Evolutionary conservation across 2,888 invertebrate genomes (phyloP).

Genomic region (Elmis aenea): DNA sequence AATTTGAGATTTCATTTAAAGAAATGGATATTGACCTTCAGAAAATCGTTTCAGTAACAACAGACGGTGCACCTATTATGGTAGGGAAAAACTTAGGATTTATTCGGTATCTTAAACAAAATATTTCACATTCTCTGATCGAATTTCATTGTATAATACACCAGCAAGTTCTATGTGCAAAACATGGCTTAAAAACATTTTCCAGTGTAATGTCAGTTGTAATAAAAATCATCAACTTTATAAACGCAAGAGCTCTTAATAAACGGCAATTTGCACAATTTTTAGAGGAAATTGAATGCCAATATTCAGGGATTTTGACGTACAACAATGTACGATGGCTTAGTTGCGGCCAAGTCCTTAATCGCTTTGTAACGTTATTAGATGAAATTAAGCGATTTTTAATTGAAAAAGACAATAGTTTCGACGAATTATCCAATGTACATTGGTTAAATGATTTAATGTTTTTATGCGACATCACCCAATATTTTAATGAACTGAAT

Average conservation of each 20-base stretch:
- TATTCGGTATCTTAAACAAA: conserved; percentile 5
- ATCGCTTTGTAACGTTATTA: conserved; percentile 5
- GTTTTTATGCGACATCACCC: conserved; percentile 9
- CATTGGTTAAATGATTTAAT: conserved; percentile 11
- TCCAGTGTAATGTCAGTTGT: conserved; percentile 15
- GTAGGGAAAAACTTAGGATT: conserved; percentile 11
- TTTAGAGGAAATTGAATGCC: conserved; percentile 1
- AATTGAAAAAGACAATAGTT: conserved; percentile 5
- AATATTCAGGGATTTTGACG: conserved; percentile 4
- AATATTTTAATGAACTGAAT: conserved; percentile 6
- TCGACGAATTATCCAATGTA: too few relatives aligned
- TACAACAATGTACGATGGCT: conserved; percentile 8
- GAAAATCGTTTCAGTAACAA: conserved; percentile 6
- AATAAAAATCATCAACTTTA: conserved; percentile 18
- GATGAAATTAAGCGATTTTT: conserved; percentile 9
- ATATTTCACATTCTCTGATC: conserved; percentile 8
- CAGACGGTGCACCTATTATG: too few relatives aligned
- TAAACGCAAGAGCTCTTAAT: conserved; percentile 16
- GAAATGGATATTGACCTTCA: conserved; percentile 10
- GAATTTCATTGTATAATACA: conserved; percentile 14
- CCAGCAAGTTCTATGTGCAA: conserved; percentile 11
- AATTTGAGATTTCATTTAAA: conserved; percentile 13
- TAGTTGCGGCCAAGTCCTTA: conserved; percentile 8
- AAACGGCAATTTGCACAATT: conserved; percentile 13
- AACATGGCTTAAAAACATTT: conserved; percentile 16